Conservation (phyloP, 2,113 vertebrate species). For the Erpornis zantholeuca region DNA sequence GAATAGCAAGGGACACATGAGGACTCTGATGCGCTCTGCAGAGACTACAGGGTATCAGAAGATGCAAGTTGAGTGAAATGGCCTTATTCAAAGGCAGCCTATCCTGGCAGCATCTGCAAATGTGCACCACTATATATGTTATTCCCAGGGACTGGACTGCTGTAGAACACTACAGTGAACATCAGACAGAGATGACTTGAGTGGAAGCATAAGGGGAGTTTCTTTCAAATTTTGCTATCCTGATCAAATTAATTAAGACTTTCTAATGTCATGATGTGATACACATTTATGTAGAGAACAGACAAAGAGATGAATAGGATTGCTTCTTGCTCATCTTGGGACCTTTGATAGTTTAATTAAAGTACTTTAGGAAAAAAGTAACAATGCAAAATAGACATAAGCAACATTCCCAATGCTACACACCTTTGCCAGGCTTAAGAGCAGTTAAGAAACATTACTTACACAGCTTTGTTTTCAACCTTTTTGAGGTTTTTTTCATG, state of each 20-base stretch:
- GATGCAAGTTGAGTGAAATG: not conserved
- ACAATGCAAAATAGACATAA: not conserved
- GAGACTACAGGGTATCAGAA: not conserved
- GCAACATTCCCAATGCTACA: not conserved
- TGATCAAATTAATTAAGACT: not conserved
- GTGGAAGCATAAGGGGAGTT: not conserved
- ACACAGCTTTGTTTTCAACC: not conserved
- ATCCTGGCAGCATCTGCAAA: not conserved
- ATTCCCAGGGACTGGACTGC: not conserved
- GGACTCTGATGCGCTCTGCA: not conserved
- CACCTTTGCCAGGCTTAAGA: not conserved
- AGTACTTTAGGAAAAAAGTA: not conserved
- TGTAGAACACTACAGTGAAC: not conserved
- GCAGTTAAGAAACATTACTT: not conserved
- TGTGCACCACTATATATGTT: fast-evolving
- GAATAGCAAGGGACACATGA: not conserved
- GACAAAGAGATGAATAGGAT: not conserved
- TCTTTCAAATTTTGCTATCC: not conserved
- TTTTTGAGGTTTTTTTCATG: not conserved
- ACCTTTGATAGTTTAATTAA: not conserved
- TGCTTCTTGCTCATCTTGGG: not conserved
- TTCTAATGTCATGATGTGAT: not conserved
- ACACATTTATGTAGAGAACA: not conserved
- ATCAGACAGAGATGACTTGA: fast-evolving
- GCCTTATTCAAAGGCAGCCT: not conserved